Conservation (phyloP, 2,113 vertebrate species). For the Chloroceryle aenea region DNA sequence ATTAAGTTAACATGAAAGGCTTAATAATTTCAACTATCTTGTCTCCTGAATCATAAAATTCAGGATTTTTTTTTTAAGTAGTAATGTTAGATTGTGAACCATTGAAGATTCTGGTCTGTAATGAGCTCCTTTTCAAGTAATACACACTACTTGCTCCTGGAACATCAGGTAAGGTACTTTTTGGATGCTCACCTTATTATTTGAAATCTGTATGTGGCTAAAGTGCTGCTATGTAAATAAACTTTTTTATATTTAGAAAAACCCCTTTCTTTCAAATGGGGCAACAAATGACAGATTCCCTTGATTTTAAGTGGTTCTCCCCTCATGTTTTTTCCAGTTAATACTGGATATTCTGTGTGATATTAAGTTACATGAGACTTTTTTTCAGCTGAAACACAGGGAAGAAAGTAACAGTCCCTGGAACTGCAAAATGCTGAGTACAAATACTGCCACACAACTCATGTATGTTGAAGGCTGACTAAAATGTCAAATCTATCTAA, state of each 20-base stretch:
- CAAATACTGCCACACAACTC: background rate
- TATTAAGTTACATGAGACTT: background rate
- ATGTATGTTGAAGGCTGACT: background rate
- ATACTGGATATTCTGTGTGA: background rate
- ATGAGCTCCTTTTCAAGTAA: background rate
- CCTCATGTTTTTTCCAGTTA: background rate
- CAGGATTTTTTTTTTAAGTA: background rate
- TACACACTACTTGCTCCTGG: background rate
- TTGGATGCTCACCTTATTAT: background rate
- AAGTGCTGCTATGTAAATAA: background rate
- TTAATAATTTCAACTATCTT: background rate
- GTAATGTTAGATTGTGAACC: background rate
- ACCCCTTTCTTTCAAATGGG: background rate
- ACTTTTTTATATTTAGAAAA: background rate
- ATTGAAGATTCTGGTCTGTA: background rate
- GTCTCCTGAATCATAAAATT: background rate
- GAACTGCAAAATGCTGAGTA: background rate
- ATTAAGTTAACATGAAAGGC: background rate
- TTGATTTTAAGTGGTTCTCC: background rate
- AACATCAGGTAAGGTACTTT: background rate
- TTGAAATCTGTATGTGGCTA: background rate
- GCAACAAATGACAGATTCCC: background rate
- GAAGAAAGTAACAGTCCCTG: background rate
- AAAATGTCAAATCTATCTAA: background rate
- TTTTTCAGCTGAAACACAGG: background rate